Conservation (phyloP, 92 coral and sea anemone species). For the Metridium senile region DNA sequence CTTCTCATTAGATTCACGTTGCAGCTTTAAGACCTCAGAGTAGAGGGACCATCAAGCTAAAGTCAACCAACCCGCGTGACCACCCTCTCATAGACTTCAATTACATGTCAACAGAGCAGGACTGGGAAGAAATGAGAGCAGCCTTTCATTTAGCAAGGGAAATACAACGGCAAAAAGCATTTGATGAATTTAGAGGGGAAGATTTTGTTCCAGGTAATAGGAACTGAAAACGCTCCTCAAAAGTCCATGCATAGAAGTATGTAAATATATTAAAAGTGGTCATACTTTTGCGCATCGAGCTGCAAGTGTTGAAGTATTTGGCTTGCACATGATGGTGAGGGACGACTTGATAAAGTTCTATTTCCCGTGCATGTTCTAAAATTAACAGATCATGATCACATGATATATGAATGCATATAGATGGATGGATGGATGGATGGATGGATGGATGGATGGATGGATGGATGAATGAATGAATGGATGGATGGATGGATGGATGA, state of each 20-base stretch:
- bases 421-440: no score
- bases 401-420: no score
- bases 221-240: not conserved
- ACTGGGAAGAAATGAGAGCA: conserved; percentile 73
- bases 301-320: no score
- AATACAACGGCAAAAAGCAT: conserved; percentile 58
- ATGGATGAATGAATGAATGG: no score
- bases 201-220: conserved; percentile 82
- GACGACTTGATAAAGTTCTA: not conserved
- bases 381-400: no score
- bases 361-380: not conserved
- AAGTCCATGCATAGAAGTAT: no score
- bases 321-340: no score
- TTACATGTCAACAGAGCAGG: conserved; percentile 76
- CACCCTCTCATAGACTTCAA: conserved; percentile 77
- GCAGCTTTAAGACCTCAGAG: conserved; percentile 78
- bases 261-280: no score
- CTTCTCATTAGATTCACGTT: conserved; percentile 80
- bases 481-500: no score
- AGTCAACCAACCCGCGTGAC: conserved; percentile 65
- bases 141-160: conserved; percentile 23
- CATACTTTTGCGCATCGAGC: not conserved
- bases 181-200: conserved; percentile 74
- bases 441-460: no score
- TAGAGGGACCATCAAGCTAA: conserved; percentile 68